These are phyloP conservation scores for Pterocles gutturalis DNA, from an alignment of 2,113 vertebrate species.

Conservation along the genomic window DNA sequence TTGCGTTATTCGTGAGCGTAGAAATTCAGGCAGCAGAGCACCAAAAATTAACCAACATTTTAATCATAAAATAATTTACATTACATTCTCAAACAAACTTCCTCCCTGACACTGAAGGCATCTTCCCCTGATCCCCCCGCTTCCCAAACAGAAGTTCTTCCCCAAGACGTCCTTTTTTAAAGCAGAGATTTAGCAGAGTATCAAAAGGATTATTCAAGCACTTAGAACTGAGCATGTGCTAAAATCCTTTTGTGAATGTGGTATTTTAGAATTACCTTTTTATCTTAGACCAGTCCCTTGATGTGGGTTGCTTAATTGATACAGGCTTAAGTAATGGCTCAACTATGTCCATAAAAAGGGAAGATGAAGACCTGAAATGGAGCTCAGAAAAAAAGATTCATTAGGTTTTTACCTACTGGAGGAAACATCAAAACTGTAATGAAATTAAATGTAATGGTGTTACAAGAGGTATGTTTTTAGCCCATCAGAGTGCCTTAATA, in stretches of 20 bases:
- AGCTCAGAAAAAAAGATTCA: neutral
- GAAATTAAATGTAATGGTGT: neutral
- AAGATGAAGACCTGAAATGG: neutral
- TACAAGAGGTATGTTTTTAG: neutral
- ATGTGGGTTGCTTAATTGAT: neutral
- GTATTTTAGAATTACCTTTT: constrained; percentile 3
- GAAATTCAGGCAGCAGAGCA: neutral
- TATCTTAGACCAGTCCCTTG: neutral
- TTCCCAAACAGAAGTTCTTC: neutral
- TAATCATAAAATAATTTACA: neutral
- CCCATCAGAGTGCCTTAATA: neutral
- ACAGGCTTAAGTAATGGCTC: neutral
- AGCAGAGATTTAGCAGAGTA: constrained; percentile 8
- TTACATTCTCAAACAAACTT: neutral
- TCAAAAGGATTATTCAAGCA: constrained; percentile 23
- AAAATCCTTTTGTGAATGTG: constrained; percentile 4
- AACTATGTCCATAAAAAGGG: neutral
- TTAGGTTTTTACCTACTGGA: neutral
- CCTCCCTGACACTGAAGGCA: neutral
- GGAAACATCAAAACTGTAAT: neutral
- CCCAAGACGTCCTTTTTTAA: neutral
- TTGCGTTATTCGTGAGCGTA: neutral
- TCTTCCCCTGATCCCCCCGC: neutral
- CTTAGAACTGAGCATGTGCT: neutral
- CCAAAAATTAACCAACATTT: neutral